These are phyloP conservation scores for Mythimna impura DNA, from an alignment of 2,888 invertebrate species.

Conservation along the genomic window DNA sequence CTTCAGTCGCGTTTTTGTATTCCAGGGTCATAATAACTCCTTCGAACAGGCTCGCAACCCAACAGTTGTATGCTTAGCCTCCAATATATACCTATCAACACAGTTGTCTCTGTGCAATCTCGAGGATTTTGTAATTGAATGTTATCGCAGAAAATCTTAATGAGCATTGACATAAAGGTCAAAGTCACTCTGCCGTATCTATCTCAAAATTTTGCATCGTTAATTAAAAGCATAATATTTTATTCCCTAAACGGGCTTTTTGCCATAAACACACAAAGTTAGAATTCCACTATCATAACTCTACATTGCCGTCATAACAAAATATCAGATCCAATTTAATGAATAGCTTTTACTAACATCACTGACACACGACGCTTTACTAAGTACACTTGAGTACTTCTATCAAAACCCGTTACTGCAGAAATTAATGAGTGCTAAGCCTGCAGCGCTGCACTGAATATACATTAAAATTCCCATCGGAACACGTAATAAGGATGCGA, in stretches of 20 bases:
- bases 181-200: conserved; percentile 37
- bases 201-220: conserved; percentile 29
- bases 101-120: conserved; percentile 19
- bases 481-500: conserved; percentile 74
- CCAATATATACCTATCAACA: neutral
- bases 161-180: conserved; percentile 47
- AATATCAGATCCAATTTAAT: conserved; percentile 14
- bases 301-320: conserved; percentile 4
- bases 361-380: conserved; percentile 17
- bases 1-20: too few relatives aligned
- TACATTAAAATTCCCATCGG: conserved; percentile 64
- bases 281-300: conserved; percentile 4
- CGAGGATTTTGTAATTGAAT: conserved; percentile 40
- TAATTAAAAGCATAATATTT: conserved; percentile 40
- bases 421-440: conserved; percentile 47
- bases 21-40: too few relatives aligned
- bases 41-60: neutral
- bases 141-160: conserved; percentile 50
- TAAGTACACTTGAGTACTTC: conserved; percentile 23
- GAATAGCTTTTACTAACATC: conserved; percentile 12
- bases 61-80: neutral
- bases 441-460: conserved; percentile 45
- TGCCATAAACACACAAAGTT: conserved; percentile 8
- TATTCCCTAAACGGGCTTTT: conserved; percentile 24
- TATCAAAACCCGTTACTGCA: conserved; percentile 43